Percentiles rank a stretch among this genome's conserved stretches.
Evolutionary conservation across 23 tunicate species (phyloP).

Genomic region (Styela clava): DNA sequence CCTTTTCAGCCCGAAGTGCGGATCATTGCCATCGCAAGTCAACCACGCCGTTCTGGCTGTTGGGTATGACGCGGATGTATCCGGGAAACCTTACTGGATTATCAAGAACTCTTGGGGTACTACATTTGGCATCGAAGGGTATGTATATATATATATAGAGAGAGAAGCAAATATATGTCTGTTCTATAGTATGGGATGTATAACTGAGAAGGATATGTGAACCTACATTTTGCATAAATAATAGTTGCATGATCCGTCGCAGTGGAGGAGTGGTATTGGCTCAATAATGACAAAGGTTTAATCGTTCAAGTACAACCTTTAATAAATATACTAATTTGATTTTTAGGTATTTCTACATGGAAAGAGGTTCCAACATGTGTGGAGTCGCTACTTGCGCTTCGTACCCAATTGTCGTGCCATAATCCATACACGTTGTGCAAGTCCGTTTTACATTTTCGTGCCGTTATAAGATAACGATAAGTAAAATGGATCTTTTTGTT

Average conservation of each 20-base stretch:
- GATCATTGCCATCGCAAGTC: constrained; percentile 60
- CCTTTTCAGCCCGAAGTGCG: constrained; percentile 66
- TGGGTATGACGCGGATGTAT: constrained; percentile 64
- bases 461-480: no score
- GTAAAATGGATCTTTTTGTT: no score
- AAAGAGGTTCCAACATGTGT: constrained; percentile 90
- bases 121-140: constrained; percentile 87
- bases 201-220: no score
- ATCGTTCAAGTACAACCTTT: no score
- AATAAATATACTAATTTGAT: no score
- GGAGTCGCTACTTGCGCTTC: constrained; percentile 87
- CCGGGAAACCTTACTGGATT: constrained; percentile 79
- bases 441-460: no score
- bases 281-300: no score
- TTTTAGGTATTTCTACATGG: constrained; percentile 80
- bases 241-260: no score
- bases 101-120: constrained; percentile 98
- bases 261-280: no score
- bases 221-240: no score
- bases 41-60: constrained; percentile 98
- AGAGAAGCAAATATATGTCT: constrained; percentile 3
- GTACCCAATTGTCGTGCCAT: constrained; percentile 54
- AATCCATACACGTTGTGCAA: no score
- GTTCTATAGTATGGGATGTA: no score
- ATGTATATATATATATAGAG: constrained; percentile 1